phyloP scores from a whole-genome alignment of 2,113 vertebrate genomes.

The Astatotilapia flaviijosephi region DNA sequence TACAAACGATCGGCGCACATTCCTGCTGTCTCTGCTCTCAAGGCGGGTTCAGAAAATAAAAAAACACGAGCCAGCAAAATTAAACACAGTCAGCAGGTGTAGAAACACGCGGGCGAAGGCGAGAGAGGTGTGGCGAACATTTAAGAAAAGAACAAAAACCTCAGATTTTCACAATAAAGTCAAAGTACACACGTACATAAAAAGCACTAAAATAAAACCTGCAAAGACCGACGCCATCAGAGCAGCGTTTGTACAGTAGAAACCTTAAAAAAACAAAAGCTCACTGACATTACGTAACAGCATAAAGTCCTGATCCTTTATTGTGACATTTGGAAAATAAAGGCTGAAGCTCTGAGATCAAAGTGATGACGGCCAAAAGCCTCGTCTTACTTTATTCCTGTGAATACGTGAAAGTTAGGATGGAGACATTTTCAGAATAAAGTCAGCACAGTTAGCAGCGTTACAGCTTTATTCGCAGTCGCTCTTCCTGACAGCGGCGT shows the following conservation, averaged over 20 bases:
- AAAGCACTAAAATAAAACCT: background rate
- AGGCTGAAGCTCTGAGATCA: background rate
- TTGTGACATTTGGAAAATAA: background rate
- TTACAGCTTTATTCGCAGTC: background rate
- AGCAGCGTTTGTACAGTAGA: background rate
- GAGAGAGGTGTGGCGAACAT: background rate
- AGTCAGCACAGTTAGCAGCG: rapidly evolving
- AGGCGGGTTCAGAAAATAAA: background rate
- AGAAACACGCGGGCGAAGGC: background rate
- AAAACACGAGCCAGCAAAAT: background rate
- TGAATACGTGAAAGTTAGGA: rapidly evolving
- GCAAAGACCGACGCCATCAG: rapidly evolving
- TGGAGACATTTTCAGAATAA: background rate
- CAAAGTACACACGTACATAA: background rate
- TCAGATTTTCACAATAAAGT: background rate
- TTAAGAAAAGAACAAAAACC: background rate
- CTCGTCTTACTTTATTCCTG: background rate
- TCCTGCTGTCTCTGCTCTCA: background rate
- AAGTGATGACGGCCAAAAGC: background rate
- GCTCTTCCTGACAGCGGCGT: background rate
- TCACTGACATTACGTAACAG: background rate
- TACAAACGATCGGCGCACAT: background rate
- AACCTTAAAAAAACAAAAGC: background rate
- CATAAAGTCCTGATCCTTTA: background rate
- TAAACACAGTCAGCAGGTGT: background rate